Evolutionary conservation across 2,797 vertebrate species (phyloP), one percentile per base, ranked within the genome.

Genomic region (Anniella stebbinsi): DNA sequence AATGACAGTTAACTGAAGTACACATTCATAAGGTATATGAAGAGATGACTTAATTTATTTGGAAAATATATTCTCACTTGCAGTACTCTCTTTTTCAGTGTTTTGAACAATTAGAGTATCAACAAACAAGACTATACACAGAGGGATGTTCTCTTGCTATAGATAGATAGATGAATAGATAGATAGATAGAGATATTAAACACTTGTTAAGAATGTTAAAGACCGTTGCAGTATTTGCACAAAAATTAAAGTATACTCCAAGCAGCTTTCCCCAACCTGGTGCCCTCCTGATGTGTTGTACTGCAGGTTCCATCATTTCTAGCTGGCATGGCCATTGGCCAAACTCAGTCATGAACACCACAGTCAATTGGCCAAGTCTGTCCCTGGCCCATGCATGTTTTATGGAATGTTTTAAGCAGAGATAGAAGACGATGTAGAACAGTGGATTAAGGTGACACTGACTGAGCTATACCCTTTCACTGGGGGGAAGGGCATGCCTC

Each of bases 1-100:
- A 95, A 95, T 84, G 28, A 91, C 92, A 73, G 38, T 86, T 92
- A 95, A 94, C 84, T 91, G 87, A 91, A 92, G 88, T 70, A 92
- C 66, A 92, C 78, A 87, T 48, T 88, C 69, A 11, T 36, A 70
- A 57, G 91, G 7, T 15, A 91, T 18, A 81, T 89, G 48, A 72
- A 90, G 23, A 92, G 73, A 89, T 92, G 10, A 91, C 17, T 92
- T 67, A 25, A 45, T 88, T 93, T 92, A 78, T 89, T 80, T 89
- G 92, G 91, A 78, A 92, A 93, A 89, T 78, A 91, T 82, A 92
- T 94, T 91, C 21, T 89, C 82, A 91, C 92, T 86, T 78, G 92
- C 88, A 93, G 51, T 88, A 48, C 13, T 86, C 28, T 54, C 84
- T 91, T 91, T 88, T 90, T 87, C 83, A 94, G 5, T 82, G 84